Evolutionary conservation across 2,888 invertebrate species (phyloP).

Genomic region (Chydorus sphaericus): DNA sequence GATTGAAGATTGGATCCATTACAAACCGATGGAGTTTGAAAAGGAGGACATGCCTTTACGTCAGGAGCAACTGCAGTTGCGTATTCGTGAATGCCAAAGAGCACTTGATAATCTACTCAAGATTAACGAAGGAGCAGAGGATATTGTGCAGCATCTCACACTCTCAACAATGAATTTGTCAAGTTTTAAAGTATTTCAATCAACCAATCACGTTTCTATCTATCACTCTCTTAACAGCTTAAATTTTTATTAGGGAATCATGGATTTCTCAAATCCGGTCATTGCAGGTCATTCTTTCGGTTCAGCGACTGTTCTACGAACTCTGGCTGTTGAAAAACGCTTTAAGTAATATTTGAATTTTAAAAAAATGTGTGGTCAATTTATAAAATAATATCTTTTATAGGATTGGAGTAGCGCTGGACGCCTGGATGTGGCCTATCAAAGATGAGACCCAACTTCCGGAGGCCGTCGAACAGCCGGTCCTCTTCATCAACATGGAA

Average conservation of each 20-base stretch:
- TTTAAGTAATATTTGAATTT: constrained; percentile 16
- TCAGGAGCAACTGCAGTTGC: constrained; percentile 30
- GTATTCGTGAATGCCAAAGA: constrained; percentile 37
- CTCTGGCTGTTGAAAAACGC: background rate
- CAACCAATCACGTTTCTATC: background rate
- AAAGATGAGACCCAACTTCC: constrained; percentile 33
- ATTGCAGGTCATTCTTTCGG: constrained; percentile 7
- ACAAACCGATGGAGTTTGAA: background rate
- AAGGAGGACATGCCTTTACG: background rate
- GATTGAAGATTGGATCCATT: constrained; percentile 7
- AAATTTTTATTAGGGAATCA: background rate
- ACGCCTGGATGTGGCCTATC: constrained; percentile 45
- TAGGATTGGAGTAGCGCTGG: background rate
- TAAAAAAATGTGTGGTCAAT: background rate
- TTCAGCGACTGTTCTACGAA: background rate
- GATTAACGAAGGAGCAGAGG: constrained; percentile 30
- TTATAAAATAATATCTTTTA: no score
- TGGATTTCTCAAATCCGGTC: background rate
- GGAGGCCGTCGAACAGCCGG: constrained; percentile 32
- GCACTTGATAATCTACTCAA: constrained; percentile 35
- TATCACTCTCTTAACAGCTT: background rate
- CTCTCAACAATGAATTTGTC: constrained; percentile 28
- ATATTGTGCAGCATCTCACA: constrained; percentile 30
- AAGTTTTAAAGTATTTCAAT: constrained; percentile 27
- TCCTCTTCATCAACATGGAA: constrained; percentile 41